Evolutionary conservation across 2,888 invertebrate species (phyloP).

Genomic region (Crepidodera aurea): DNA sequence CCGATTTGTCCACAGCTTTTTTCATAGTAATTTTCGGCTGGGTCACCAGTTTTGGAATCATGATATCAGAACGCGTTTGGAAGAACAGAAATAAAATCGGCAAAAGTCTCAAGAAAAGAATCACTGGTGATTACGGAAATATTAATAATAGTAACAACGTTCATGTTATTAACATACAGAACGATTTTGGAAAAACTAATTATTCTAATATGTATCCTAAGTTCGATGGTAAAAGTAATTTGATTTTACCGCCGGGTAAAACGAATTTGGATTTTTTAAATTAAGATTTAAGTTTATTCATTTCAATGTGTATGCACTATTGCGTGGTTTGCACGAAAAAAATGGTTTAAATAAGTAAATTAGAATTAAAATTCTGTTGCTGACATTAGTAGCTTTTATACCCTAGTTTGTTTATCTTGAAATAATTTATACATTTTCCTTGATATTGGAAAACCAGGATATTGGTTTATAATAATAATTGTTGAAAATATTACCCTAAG

Average conservation of each 20-base stretch:
- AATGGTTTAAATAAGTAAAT: too few relatives aligned
- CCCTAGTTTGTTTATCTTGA: too few relatives aligned
- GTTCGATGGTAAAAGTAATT: background rate
- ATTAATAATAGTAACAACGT: background rate
- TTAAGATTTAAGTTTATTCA: too few relatives aligned
- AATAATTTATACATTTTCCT: too few relatives aligned
- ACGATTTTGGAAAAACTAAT: background rate
- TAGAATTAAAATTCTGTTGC: too few relatives aligned
- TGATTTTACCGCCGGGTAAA: background rate
- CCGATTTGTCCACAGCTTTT: slow-evolving; percentile 68
- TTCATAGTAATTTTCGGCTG: slow-evolving; percentile 63
- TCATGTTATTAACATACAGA: too few relatives aligned
- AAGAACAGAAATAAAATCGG: slow-evolving; percentile 33
- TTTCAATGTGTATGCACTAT: too few relatives aligned
- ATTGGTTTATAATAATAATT: too few relatives aligned
- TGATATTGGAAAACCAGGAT: too few relatives aligned
- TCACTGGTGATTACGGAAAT: background rate
- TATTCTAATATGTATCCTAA: background rate
- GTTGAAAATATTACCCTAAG: too few relatives aligned
- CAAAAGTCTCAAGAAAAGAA: slow-evolving; percentile 20
- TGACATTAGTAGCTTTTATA: too few relatives aligned
- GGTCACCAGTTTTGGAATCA: slow-evolving; percentile 43
- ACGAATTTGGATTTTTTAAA: background rate
- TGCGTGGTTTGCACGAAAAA: too few relatives aligned
- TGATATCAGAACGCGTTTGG: slow-evolving; percentile 43